Percentiles rank a stretch among this genome's conserved stretches.
These are phyloP conservation scores for Psittacula cyanocephala DNA, from an alignment of 2,113 vertebrate genomes.

Conservation along the genomic window DNA sequence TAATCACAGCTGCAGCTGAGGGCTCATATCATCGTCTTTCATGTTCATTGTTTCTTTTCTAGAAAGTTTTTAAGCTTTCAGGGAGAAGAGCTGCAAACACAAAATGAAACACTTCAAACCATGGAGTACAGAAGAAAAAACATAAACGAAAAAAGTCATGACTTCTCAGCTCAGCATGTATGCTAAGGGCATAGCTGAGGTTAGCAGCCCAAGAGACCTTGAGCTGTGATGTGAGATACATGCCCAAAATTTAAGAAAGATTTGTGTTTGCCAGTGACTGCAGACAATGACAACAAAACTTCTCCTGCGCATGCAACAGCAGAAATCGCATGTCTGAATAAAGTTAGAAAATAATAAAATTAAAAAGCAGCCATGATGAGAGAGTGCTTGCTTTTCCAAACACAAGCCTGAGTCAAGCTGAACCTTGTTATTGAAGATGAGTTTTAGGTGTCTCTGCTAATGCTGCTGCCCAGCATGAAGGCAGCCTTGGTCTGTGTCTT, in stretches of 20 bases:
- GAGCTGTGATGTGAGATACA: background rate
- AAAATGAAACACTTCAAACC: constrained; percentile 1
- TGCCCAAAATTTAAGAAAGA: background rate
- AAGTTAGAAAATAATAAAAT: background rate
- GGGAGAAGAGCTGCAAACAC: background rate
- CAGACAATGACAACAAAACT: background rate
- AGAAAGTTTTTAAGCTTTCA: background rate
- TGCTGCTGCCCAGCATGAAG: background rate
- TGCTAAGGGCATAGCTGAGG: background rate
- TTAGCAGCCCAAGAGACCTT: background rate
- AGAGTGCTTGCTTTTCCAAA: background rate
- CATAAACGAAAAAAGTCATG: background rate
- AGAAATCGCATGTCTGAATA: background rate
- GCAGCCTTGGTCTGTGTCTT: background rate
- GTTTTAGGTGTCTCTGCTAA: background rate
- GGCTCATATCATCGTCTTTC: background rate
- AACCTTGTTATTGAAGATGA: background rate
- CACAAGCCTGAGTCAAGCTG: background rate
- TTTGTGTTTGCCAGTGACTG: background rate
- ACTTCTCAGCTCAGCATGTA: background rate
- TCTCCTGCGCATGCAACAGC: background rate
- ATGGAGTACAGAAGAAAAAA: background rate
- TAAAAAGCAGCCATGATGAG: background rate
- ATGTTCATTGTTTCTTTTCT: background rate
- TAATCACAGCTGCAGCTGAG: background rate